Evolutionary conservation across 2,797 vertebrate genomes (phyloP), one percentile per base, ranked within the genome.

Genomic region (Labroides dimidiatus): DNA sequence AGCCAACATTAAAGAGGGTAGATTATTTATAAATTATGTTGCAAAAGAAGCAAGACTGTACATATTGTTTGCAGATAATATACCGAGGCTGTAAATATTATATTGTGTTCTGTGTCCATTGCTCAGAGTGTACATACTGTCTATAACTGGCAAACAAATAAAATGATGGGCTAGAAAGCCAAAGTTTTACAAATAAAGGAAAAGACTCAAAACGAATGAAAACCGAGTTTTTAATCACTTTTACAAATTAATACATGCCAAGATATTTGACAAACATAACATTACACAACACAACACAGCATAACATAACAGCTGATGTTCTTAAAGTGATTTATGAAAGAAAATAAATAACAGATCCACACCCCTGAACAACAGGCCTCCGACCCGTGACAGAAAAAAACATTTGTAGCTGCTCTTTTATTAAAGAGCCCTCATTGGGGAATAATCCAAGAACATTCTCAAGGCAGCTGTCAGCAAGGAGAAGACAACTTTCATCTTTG

Each of bases 151-250:
- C 81, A 80, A 85, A 65, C 82, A 53, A 81, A 62, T 77, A 53
- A 69, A 71, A 49, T 81, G 69, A 80, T 81, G 92, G 93, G 88
- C 86, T 83, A 78, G 80, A 85, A 89, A 86, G 87, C 90, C 87
- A 91, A 87, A 77, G 63, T 86, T 93, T 93, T 93, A 69, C 87
- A 90, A 92, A 94, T 93, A 93, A 93, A 93, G 65, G 6, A 74
- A 79, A 69, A 70, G 0, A 72, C 81, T 1, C 1, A 41, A 79
- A 66, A 69, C 6, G 7, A 19, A 10, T 20, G 53, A 39, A 75
- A 6, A 21, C 37, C 27, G 2, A 14, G 21, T 21, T 37, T 15
- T 0, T 5, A 47, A 19, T 45, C 11, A n/a, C 39, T 4, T 30
- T 52, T 21, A 12, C 23, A 12, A 12, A 27, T 13, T 13, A 10